Conservation (phyloP, 2,888 invertebrate species). For the Stenichneumon culpator region DNA sequence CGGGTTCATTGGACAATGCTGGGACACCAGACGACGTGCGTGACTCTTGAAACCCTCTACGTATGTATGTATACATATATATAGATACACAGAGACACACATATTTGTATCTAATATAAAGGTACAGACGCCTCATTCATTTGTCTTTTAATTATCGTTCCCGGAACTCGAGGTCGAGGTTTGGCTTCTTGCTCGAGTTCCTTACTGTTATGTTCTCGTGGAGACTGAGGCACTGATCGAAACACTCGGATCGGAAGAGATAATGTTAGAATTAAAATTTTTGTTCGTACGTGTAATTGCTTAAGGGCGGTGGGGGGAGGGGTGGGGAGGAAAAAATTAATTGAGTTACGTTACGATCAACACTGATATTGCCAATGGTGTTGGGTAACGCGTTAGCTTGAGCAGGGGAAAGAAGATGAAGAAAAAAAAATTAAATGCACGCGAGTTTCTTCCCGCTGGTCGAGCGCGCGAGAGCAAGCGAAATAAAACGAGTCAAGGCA, state of each 20-base stretch:
- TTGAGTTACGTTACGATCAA: conserved; percentile 3
- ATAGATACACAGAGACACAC: no score
- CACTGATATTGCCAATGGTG: background rate
- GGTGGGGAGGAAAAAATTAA: background rate
- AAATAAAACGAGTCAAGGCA: conserved; percentile 23
- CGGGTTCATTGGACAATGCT: conserved; percentile 52
- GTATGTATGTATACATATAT: no score
- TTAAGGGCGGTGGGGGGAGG: background rate
- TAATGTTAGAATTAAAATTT: background rate
- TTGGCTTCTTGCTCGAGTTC: background rate
- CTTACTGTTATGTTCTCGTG: background rate
- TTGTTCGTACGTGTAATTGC: background rate
- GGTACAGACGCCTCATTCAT: conserved; percentile 16
- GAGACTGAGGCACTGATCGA: background rate
- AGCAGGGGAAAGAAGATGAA: background rate
- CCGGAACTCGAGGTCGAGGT: conserved; percentile 51
- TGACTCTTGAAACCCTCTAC: conserved; percentile 44
- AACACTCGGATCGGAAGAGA: background rate
- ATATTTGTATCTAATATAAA: no score
- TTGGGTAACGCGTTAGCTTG: background rate
- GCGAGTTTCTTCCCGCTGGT: background rate
- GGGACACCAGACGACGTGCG: conserved; percentile 53
- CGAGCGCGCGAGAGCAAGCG: background rate
- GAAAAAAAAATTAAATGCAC: background rate
- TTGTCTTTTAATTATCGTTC: conserved; percentile 56